Base-by-base conservation (phyloP, 2,797 vertebrate genomes). In the Acanthurus lineatus region DNA sequence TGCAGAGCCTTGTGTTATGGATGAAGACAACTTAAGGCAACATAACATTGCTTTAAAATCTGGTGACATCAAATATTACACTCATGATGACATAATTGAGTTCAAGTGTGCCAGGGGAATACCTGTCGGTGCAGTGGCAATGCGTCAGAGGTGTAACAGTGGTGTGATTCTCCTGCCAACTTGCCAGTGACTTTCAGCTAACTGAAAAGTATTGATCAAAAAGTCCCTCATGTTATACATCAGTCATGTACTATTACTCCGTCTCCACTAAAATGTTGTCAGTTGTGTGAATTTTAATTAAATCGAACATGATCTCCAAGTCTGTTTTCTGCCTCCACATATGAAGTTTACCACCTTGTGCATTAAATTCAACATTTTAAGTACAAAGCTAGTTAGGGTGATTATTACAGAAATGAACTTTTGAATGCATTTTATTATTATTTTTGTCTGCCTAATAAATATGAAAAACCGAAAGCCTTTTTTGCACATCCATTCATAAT, bases 71-170 rank as follows among this genome's bases (percentile, higher is more conserved):
- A 4, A 0, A 35, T 32, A 14, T 40, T 68, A 68, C 9, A 0
- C 0, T 22, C 86, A 92, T 60, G 0, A 16, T 5, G 62, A 91
- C 0, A 0, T 0, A 0, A 9, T 89, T 8, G 22, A 6, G 17
- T 91, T 91, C n/a, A 4, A 0, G 7, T 91, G 92, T 67, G 4
- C 44, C 22, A 0, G 0, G 1, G 61, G 6, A 61, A 61, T 1
- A 61, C 7, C 19, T 42, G 38, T 0, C 0, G 52, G 63, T 40
- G 2, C 12, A 3, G 19, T 19, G 63, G 45, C n/a, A 9, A 32
- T 82, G 59, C 11, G 6, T 49, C 59, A 59, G 69, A 59, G 22
- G 42, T 82, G 80, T 65, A 53, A 40, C 15, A 17, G 51, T 8
- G 80, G 64, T 19, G 52, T 25, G 45, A n/a, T 82, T 19, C 9